phyloP scores from a whole-genome alignment of 2,797 vertebrate species.

The Falco peregrinus region DNA sequence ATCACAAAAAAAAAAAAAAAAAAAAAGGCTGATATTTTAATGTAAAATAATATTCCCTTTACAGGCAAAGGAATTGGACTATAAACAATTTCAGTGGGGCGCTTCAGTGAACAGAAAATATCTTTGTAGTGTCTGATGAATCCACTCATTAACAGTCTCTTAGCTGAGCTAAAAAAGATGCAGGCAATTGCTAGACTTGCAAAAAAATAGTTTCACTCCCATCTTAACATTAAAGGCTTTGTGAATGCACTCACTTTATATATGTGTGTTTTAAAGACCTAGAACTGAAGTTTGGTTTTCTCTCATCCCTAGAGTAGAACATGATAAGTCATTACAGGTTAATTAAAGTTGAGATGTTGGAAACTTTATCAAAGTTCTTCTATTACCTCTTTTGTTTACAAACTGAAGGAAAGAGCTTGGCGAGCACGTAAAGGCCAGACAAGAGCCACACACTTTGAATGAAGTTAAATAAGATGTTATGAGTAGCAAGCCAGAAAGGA shows the following conservation, averaged over 20 bases:
- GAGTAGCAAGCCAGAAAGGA: background rate
- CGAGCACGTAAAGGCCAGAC: background rate
- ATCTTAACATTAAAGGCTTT: background rate
- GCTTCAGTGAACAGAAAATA: background rate
- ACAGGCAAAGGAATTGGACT: background rate
- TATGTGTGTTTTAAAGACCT: background rate
- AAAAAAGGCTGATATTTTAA: background rate
- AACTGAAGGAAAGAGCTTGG: background rate
- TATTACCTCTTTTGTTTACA: background rate
- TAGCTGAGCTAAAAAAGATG: background rate
- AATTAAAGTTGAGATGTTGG: background rate
- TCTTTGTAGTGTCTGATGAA: background rate
- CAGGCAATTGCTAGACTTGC: background rate
- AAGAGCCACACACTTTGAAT: background rate
- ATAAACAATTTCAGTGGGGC: background rate
- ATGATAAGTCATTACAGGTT: background rate
- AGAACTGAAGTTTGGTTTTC: background rate
- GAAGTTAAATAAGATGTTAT: background rate
- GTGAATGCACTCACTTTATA: background rate
- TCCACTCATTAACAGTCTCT: background rate
- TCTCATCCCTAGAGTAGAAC: background rate
- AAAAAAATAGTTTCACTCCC: background rate
- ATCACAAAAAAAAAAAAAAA: background rate
- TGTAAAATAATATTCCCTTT: background rate
- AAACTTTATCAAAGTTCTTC: background rate